Base-by-base conservation (phyloP, 2,113 vertebrate genomes). In the Poeciliopsis retropinna region DNA sequence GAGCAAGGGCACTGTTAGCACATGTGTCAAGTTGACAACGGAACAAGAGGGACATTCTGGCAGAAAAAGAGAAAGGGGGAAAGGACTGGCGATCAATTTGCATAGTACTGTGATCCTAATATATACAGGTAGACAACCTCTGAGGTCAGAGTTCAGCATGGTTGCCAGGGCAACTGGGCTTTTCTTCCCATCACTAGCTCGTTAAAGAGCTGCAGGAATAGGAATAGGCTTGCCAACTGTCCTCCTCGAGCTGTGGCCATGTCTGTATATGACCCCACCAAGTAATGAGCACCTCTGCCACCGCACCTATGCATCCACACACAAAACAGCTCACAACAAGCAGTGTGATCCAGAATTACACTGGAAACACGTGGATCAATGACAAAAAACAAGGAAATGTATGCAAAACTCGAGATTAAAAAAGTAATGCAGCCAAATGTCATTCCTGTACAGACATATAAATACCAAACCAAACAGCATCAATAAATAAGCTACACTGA, bases 101-200 rank as follows among this genome's bases (percentile, higher is more conserved):
- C 91, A 94, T 94, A 92, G 65, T 80, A 79, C 84, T 87, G 90
- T 93, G 92, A 92, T 91, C 92, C 93, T 93, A 93, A 94, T 94
- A 90, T 94, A 94, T 94, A 94, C 93, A 91, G 94, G 91, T 92
- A 87, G 78, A 78, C 90, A 92, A 93, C 91, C 91, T 90, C 78
- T 60, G 22, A 82, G 90, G 92, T 94, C 81, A 34, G 81, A 91
- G 91, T 90, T 91, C 88, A 89, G 34, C 17, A 61, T 51, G 72
- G 88, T 90, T 93, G 85, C 88, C 75, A 31, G 83, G 89, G 89
- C 78, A 89, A 88, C 88, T 72, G 89, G 79, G 85, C 84, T 78
- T 83, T 83, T 82, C 81, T 89, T 85, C 83, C 88, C 88, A 90
- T 92, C 91, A 92, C 87, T 80, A 85, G 89, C 92, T 94, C 89